Conservation (phyloP, 2,888 invertebrate species). For the Acrocyrtus sp. region DNA sequence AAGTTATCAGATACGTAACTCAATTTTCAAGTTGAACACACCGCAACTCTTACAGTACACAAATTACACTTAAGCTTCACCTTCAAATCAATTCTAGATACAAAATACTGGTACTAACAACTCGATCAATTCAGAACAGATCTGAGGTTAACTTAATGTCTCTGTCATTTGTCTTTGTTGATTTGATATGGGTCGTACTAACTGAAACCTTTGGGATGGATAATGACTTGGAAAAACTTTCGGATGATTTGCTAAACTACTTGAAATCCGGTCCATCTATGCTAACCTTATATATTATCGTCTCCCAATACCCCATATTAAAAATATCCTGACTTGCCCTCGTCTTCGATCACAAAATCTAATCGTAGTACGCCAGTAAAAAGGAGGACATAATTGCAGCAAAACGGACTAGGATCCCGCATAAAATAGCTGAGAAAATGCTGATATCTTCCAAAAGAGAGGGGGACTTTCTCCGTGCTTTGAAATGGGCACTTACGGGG, state of each 20-base stretch:
- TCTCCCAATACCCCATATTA: not conserved
- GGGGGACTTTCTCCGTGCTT: conserved; percentile 25
- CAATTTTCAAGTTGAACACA: too few relatives aligned
- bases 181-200: too few relatives aligned
- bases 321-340: not conserved
- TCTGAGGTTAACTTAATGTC: conserved; percentile 6
- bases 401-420: conserved; percentile 5
- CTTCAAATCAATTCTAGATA: too few relatives aligned
- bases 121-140: conserved; percentile 5
- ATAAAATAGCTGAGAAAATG: conserved; percentile 22
- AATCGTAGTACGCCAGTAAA: conserved; percentile 28
- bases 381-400: conserved; percentile 23
- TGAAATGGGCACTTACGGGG: conserved; percentile 42
- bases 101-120: too few relatives aligned
- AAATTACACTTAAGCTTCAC: too few relatives aligned
- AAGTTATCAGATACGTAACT: too few relatives aligned
- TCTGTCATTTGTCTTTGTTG: too few relatives aligned
- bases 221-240: conserved; percentile 5
- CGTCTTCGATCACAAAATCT: not conserved
- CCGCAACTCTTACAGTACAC: too few relatives aligned
- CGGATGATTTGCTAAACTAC: conserved; percentile 7
- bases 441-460: conserved; percentile 16
- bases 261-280: conserved; percentile 27
- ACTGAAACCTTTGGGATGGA: conserved; percentile 23
- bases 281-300: too few relatives aligned